Evolutionary conservation across 2,888 invertebrate species (phyloP), one percentile per base, ranked within the genome.

Genomic region (Anticlea derivata): DNA sequence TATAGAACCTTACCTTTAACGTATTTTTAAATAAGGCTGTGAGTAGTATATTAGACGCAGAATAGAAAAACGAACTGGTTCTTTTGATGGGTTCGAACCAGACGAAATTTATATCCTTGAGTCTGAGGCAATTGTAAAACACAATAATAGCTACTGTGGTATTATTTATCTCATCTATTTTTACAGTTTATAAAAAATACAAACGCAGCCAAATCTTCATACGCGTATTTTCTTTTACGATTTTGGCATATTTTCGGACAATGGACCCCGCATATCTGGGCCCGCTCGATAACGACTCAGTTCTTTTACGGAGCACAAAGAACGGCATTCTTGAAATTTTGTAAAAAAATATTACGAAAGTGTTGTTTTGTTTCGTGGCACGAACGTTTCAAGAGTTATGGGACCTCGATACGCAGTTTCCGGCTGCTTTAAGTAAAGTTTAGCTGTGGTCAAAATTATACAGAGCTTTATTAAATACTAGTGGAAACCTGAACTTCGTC

Each of bases 1-100:
- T 73, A 76, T 74, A 63, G 60, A 70, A n/a, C n/a, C n/a, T 67
- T 66, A 66, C 68, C 64, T 68, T 70, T 69, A 66, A 56, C 66
- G 56, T 68, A 53, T 60, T 63, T 53, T 56, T 55, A 50, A 40
- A 53, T 55, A 46, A 50, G 31, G 44, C 37, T 33, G 38, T 47
- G 34, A 46, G 26, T 46, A 41, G 27, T 7, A 1, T 45, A 34
- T 29, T 39, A 40, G 29, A 43, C 8, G 20, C n/a, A n/a, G n/a
- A n/a, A n/a, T n/a, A n/a, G n/a, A 29, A 5, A 26, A 33, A 31
- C 5, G 11, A 26, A 8, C 5, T 7, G 7, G 26, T 34, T 23
- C n/a, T 23, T 41, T 12, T 48, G 5, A 10, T 31, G 7, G 10
- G 2, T 17, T 11, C 26, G 20, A 24, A 27, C 2, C 22, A n/a